phyloP scores from a whole-genome alignment of 2,113 vertebrate species.

The Cryptoleucopteryx plumbea region DNA sequence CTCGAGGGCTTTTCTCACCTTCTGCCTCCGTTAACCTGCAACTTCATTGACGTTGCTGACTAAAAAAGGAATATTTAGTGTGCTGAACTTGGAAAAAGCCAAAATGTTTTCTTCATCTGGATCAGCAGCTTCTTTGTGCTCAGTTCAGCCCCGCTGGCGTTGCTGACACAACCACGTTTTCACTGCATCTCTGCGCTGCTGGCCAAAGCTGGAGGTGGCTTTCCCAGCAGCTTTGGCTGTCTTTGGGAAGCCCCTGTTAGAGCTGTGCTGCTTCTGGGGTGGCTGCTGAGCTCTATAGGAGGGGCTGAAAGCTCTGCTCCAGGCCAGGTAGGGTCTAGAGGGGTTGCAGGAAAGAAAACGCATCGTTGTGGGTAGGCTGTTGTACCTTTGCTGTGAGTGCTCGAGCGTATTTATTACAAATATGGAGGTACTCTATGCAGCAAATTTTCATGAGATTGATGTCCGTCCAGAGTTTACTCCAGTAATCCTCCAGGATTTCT shows the following conservation, averaged over 20 bases:
- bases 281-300: neutral
- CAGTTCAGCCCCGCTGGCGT: accelerated
- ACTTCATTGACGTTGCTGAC: neutral
- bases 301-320: neutral
- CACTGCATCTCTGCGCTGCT: neutral
- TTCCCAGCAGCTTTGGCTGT: neutral
- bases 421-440: accelerated
- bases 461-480: neutral
- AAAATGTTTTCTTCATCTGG: neutral
- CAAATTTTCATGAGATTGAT: too few relatives aligned
- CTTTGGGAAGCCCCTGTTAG: neutral
- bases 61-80: neutral
- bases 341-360: neutral
- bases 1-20: neutral
- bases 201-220: neutral
- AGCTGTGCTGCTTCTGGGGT: neutral
- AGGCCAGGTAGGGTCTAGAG: neutral
- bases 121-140: neutral
- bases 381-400: neutral
- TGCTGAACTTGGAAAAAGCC: neutral
- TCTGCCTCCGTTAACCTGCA: neutral
- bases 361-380: accelerated
- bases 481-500: neutral
- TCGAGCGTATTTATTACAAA: accelerated
- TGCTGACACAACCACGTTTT: neutral